phyloP scores from a whole-genome alignment of 2,113 vertebrate genomes.

The Thamnaconus septentrionalis region DNA sequence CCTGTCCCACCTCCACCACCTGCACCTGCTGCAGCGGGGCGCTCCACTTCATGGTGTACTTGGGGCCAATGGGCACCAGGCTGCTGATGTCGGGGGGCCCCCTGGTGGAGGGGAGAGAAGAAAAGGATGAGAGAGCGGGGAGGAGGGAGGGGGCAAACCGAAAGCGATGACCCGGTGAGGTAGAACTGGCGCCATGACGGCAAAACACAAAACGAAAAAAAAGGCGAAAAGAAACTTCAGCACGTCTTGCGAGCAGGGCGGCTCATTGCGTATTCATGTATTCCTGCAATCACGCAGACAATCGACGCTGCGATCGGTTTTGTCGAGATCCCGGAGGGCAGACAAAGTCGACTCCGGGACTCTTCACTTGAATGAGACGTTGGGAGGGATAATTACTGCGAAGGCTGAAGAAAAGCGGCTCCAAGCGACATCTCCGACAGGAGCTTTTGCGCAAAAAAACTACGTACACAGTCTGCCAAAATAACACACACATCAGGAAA shows the following conservation, averaged over 20 bases:
- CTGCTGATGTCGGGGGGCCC: slow-evolving; percentile 90
- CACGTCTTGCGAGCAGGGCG: slow-evolving; percentile 44
- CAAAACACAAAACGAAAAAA: not conserved
- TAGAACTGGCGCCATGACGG: too few relatives aligned
- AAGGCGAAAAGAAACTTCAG: slow-evolving; percentile 21
- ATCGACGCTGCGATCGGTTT: slow-evolving; percentile 64
- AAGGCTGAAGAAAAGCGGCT: slow-evolving; percentile 53
- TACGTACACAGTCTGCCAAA: too few relatives aligned
- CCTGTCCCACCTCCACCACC: slow-evolving; percentile 91
- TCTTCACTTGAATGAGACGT: slow-evolving; percentile 47
- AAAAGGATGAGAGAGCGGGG: not conserved
- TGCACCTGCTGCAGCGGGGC: slow-evolving; percentile 89
- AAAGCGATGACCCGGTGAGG: too few relatives aligned
- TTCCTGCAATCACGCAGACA: slow-evolving; percentile 65
- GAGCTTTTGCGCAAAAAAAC: slow-evolving; percentile 33
- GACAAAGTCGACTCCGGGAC: slow-evolving; percentile 67
- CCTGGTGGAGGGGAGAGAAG: slow-evolving; percentile 48
- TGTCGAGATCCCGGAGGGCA: slow-evolving; percentile 70
- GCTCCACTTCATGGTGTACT: slow-evolving; percentile 95
- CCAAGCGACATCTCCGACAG: slow-evolving; percentile 42
- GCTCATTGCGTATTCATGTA: slow-evolving; percentile 73
- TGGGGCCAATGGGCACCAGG: slow-evolving; percentile 90
- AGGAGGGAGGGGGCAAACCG: not conserved
- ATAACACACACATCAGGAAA: too few relatives aligned
- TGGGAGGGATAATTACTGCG: slow-evolving; percentile 59